Evolutionary conservation across 1,140 invertebrate genomes (phyloP).

Genomic region (Zophobas atratus): DNA sequence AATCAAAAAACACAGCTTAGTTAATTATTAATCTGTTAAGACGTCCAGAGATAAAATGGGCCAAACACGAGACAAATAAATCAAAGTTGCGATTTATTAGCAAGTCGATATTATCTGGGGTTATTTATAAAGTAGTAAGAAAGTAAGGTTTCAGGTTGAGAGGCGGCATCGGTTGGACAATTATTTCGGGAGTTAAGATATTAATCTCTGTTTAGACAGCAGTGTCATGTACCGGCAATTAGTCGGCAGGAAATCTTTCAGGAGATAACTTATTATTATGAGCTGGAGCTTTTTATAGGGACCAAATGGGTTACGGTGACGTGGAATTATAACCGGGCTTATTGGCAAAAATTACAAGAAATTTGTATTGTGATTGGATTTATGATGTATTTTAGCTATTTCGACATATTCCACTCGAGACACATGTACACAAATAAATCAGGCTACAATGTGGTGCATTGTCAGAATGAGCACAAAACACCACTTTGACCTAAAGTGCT

Average conservation of each 20-base stretch:
- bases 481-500: too few species aligned
- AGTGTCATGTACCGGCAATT: conserved; percentile 56
- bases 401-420: too few species aligned
- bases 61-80: too few species aligned
- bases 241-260: conserved; percentile 55
- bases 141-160: background rate
- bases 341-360: background rate
- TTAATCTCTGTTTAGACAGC: conserved; percentile 56
- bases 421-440: too few species aligned
- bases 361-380: background rate
- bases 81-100: background rate
- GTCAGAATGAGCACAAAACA: too few species aligned
- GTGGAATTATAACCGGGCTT: background rate
- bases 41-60: too few species aligned
- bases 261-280: conserved; percentile 34
- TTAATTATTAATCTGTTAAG: too few species aligned
- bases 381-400: too few species aligned
- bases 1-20: too few species aligned
- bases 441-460: too few species aligned
- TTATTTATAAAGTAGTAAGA: conserved; percentile 13
- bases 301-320: conserved; percentile 1
- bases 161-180: conserved; percentile 37
- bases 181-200: conserved; percentile 54
- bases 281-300: background rate
- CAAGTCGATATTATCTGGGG: background rate